Conservation (phyloP, 2,797 vertebrate genomes). For the Spheniscus humboldti region DNA sequence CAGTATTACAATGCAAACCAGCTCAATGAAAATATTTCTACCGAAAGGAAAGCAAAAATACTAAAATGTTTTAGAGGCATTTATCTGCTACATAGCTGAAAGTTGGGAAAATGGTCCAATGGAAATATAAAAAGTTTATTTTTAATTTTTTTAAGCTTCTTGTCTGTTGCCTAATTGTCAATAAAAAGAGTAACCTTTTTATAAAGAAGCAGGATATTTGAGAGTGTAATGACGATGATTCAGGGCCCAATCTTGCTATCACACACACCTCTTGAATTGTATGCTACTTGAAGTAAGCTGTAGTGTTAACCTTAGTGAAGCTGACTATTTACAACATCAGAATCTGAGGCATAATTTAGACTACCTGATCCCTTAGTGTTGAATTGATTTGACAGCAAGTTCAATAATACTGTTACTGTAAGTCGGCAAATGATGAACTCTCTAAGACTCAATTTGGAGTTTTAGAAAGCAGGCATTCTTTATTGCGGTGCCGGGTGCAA, state of each 20-base stretch:
- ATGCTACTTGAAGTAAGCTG: neutral
- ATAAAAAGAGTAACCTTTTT: neutral
- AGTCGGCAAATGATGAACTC: no score
- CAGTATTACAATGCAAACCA: neutral
- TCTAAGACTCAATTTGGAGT: no score
- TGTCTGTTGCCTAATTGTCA: neutral
- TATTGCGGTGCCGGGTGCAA: no score
- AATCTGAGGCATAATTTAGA: neutral
- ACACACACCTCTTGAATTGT: neutral
- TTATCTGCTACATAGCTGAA: neutral
- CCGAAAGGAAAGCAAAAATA: neutral
- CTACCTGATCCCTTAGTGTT: neutral
- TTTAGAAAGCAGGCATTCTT: no score
- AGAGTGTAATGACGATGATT: neutral
- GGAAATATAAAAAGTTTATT: neutral
- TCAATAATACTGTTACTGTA: neutral
- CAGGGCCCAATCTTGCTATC: neutral
- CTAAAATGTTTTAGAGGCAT: neutral
- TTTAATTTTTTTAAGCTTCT: neutral
- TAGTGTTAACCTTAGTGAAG: neutral
- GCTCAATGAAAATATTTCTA: neutral
- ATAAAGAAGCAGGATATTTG: neutral
- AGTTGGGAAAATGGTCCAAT: neutral
- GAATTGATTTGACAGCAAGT: neutral
- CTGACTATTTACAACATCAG: neutral